These are phyloP conservation scores for Ischnura elegans DNA, from an alignment of 2,888 invertebrate genomes.

Conservation along the genomic window DNA sequence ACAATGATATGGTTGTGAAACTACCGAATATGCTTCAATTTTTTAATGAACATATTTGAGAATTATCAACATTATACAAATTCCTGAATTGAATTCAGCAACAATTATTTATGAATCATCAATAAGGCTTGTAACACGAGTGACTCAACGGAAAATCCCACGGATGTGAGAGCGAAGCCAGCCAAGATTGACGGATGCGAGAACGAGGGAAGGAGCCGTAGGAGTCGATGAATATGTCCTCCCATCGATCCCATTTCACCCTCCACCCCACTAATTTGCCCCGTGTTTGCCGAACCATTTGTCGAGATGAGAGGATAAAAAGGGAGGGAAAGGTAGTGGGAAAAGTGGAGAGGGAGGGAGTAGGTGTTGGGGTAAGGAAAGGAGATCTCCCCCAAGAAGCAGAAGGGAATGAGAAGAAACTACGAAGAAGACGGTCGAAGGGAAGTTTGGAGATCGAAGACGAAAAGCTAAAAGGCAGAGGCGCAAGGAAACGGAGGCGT, in stretches of 20 bases:
- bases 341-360: background rate
- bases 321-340: background rate
- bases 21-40: no score
- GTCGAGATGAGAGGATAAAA: background rate
- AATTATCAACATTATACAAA: no score
- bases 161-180: background rate
- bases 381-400: no score
- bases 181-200: background rate
- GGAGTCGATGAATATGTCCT: background rate
- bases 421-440: no score
- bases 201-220: background rate
- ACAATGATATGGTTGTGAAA: no score
- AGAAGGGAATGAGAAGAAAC: no score
- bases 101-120: no score
- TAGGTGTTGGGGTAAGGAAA: background rate
- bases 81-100: no score
- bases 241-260: background rate
- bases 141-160: no score
- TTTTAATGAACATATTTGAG: no score
- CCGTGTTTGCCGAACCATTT: slow-evolving; percentile 21
- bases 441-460: background rate
- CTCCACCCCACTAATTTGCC: background rate
- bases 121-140: no score
- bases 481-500: background rate
- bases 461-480: background rate